These are phyloP conservation scores for Lepidotrigona ventralis DNA, from an alignment of 1,140 invertebrate species.

Conservation along the genomic window DNA sequence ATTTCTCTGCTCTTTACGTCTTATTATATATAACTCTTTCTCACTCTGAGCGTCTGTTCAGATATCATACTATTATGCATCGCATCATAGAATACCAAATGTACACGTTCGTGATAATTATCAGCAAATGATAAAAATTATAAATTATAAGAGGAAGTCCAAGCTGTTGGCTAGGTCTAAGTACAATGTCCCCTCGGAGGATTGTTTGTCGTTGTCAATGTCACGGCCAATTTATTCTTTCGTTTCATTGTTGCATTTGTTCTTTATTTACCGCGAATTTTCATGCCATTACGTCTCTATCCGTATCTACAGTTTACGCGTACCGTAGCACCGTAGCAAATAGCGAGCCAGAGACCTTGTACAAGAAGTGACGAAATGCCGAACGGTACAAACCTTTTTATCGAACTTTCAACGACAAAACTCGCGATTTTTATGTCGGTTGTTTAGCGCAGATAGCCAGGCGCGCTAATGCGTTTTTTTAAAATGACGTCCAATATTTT, in stretches of 20 bases:
- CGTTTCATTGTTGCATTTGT: constrained; percentile 31
- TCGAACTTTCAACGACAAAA: background rate
- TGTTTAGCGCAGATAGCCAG: background rate
- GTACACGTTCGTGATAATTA: too few species aligned
- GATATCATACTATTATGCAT: too few species aligned
- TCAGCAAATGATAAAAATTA: too few species aligned
- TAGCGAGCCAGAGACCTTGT: background rate
- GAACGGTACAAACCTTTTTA: background rate
- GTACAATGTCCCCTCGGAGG: too few species aligned
- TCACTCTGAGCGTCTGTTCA: too few species aligned
- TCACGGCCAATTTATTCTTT: background rate
- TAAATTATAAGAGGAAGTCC: too few species aligned
- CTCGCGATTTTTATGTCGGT: background rate
- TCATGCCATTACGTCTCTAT: background rate
- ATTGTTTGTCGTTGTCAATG: background rate
- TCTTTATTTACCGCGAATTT: background rate
- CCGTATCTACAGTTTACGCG: too few species aligned
- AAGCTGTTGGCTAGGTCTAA: too few species aligned
- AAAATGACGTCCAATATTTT: background rate
- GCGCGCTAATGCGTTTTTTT: constrained; percentile 4
- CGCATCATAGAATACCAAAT: too few species aligned
- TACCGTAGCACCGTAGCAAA: background rate
- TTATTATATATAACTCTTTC: too few species aligned
- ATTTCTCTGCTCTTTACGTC: too few species aligned
- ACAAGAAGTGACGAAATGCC: background rate